Evolutionary conservation across 2,888 invertebrate genomes (phyloP).

Genomic region (Loripinus fragilis): DNA sequence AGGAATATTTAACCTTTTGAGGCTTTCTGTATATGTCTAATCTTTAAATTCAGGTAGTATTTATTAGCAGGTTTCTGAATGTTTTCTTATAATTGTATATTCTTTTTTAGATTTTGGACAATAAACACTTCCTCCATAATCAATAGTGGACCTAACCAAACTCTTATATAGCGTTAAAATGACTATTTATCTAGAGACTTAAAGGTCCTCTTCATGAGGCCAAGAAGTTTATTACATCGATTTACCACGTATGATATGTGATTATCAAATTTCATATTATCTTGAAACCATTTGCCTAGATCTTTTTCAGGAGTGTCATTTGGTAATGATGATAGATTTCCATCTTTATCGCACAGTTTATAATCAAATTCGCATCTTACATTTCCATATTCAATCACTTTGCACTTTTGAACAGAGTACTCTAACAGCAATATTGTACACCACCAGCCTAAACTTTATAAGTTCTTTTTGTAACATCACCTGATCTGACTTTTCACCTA

Average conservation of each 20-base stretch:
- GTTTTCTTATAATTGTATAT: neutral
- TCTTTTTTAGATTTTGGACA: neutral
- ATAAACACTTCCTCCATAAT: neutral
- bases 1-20: too few relatives aligned
- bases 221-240: neutral
- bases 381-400: constrained; percentile 20
- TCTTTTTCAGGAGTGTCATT: constrained; percentile 15
- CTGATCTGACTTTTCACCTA: too few relatives aligned
- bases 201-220: constrained; percentile 19
- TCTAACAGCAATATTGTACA: too few relatives aligned
- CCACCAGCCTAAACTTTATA: too few relatives aligned
- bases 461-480: too few relatives aligned
- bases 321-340: constrained; percentile 7
- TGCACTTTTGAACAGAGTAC: constrained; percentile 13
- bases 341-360: constrained; percentile 13
- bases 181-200: neutral
- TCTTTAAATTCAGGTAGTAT: neutral
- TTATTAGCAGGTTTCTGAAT: neutral
- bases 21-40: neutral
- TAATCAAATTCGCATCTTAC: constrained; percentile 8
- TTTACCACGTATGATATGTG: neutral
- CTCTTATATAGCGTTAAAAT: neutral
- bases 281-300: constrained; percentile 22
- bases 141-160: neutral
- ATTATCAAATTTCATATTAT: constrained; percentile 1